A percentile compares a stretch with the other conserved stretches of the same genome.
These are phyloP conservation scores for Drosophila ironensis DNA, from an alignment of 1,140 invertebrate species.

Conservation along the genomic window DNA sequence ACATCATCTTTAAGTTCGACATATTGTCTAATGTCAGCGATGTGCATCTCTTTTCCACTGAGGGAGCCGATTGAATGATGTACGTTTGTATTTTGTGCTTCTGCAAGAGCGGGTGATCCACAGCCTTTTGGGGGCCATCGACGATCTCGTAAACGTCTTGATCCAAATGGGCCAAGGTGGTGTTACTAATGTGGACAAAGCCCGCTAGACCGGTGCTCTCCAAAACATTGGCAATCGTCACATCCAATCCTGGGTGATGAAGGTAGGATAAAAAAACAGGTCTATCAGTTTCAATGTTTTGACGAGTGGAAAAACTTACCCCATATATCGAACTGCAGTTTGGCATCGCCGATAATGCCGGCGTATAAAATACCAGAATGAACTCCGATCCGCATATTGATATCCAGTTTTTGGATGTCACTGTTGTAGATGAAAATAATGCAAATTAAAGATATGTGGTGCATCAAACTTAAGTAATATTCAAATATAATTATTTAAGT, in stretches of 20 bases:
- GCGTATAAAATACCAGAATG: slow-evolving; percentile 95
- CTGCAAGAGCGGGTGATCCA: slow-evolving; percentile 85
- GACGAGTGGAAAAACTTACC: slow-evolving; percentile 82
- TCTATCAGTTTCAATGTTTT: too few species aligned
- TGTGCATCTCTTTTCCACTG: background rate
- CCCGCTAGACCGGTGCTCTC: slow-evolving; percentile 95
- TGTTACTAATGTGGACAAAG: slow-evolving; percentile 91
- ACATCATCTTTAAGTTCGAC: too few species aligned
- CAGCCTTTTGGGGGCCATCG: slow-evolving; percentile 85
- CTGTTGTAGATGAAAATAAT: slow-evolving; percentile 79
- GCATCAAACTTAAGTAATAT: too few species aligned
- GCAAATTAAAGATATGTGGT: too few species aligned
- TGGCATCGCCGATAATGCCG: slow-evolving; percentile 93
- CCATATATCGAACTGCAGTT: slow-evolving; percentile 99
- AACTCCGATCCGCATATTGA: slow-evolving; percentile 98
- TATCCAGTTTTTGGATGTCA: slow-evolving; percentile 87
- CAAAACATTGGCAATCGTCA: slow-evolving; percentile 96
- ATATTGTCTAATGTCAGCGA: background rate
- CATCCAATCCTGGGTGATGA: slow-evolving; percentile 84
- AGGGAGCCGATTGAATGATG: slow-evolving; percentile 82
- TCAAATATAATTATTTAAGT: too few species aligned
- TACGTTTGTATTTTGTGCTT: slow-evolving; percentile 88
- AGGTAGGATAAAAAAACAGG: background rate
- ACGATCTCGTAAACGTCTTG: slow-evolving; percentile 79
- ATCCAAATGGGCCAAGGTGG: slow-evolving; percentile 87